Conservation (phyloP, 2,888 invertebrate genomes). For the Beris chalybata region DNA sequence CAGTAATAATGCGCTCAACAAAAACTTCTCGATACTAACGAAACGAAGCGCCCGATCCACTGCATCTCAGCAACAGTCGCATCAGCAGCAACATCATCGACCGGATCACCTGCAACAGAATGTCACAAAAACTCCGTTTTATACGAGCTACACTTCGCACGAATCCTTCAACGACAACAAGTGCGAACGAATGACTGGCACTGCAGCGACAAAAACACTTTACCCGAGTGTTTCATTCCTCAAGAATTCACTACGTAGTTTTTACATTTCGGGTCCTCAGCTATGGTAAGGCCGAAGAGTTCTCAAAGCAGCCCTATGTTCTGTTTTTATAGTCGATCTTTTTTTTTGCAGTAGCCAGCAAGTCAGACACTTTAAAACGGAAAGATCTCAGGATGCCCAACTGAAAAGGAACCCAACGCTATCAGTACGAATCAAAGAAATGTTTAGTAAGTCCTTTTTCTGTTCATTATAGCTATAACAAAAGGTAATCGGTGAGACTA, state of each 20-base stretch:
- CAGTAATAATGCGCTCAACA: constrained; percentile 29
- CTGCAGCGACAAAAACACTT: not conserved
- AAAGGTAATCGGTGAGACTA: too few species aligned
- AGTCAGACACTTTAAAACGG: constrained; percentile 78
- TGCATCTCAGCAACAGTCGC: not conserved
- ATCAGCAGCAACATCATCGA: constrained; percentile 46
- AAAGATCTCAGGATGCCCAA: constrained; percentile 71
- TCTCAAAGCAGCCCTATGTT: not conserved
- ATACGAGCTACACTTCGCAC: constrained; percentile 35
- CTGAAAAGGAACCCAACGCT: constrained; percentile 71
- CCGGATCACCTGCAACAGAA: constrained; percentile 51
- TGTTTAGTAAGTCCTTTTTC: constrained; percentile 49
- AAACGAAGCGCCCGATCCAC: constrained; percentile 14
- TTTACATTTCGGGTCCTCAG: constrained; percentile 5
- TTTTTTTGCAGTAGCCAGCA: constrained; percentile 53
- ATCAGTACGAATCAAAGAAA: constrained; percentile 66
- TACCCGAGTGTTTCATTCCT: not conserved
- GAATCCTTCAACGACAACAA: constrained; percentile 37
- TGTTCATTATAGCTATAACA: too few species aligned
- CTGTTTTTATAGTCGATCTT: not conserved
- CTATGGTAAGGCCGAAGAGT: not conserved
- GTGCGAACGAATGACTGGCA: constrained; percentile 15
- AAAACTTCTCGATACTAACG: constrained; percentile 4
- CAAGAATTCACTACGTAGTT: not conserved
- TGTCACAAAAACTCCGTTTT: constrained; percentile 45